These are phyloP conservation scores for Pristionchus entomophagus DNA, from an alignment of 2,888 invertebrate genomes.

Conservation along the genomic window DNA sequence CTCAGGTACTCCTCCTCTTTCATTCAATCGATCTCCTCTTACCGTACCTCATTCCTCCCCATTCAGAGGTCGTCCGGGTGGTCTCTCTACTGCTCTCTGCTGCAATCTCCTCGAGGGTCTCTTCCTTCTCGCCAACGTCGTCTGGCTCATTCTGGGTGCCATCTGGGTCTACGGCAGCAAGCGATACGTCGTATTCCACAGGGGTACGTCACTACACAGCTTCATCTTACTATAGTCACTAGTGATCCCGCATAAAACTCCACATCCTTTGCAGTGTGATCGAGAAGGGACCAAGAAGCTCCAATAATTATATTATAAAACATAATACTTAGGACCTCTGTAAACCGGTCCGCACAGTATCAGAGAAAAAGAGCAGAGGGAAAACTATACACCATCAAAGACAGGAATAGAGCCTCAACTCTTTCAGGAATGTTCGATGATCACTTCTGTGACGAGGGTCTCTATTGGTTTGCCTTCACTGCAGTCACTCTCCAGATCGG, in stretches of 20 bases:
- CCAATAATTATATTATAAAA: too few relatives aligned
- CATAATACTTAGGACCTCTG: too few relatives aligned
- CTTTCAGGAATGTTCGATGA: constrained; percentile 52
- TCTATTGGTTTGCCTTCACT: constrained; percentile 64
- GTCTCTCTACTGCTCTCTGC: constrained; percentile 54
- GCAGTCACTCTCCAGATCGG: constrained; percentile 48
- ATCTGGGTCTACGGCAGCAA: constrained; percentile 73
- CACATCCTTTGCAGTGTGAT: too few relatives aligned
- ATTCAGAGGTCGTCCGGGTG: constrained; percentile 46
- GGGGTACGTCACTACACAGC: constrained; percentile 59
- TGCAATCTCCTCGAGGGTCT: constrained; percentile 66
- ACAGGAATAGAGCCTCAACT: too few relatives aligned
- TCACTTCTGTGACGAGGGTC: constrained; percentile 65
- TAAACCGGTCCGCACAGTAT: too few relatives aligned
- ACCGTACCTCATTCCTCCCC: not conserved
- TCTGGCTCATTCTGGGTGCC: constrained; percentile 71
- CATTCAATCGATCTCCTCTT: too few relatives aligned
- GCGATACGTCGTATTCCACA: constrained; percentile 65
- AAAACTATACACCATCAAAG: too few relatives aligned
- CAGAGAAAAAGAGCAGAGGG: too few relatives aligned
- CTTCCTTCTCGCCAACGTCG: constrained; percentile 66
- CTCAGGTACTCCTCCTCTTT: constrained; percentile 13
- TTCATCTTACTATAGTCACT: too few relatives aligned
- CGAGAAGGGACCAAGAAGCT: too few relatives aligned
- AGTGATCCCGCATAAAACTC: too few relatives aligned